phyloP scores from a whole-genome alignment of 2,113 vertebrate species.

The Bettongia penicillata region DNA sequence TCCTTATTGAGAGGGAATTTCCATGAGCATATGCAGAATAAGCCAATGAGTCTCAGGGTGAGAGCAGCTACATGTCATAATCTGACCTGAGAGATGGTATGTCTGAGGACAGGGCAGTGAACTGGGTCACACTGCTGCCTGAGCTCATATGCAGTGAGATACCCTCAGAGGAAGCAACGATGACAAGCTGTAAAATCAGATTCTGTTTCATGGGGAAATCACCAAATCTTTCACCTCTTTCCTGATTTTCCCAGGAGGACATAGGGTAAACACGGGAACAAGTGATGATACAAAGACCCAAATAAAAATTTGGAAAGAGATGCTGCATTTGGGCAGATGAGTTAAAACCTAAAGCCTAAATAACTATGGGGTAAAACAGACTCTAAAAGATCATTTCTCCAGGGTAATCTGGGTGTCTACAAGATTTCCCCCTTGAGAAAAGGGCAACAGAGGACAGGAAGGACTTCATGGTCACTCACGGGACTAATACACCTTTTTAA shows the following conservation, averaged over 20 bases:
- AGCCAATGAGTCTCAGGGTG: background rate
- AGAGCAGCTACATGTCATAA: no score
- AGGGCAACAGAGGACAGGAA: background rate
- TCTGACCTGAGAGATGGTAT: background rate
- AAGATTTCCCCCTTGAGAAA: constrained; percentile 6
- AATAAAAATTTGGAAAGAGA: background rate
- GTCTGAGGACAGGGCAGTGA: background rate
- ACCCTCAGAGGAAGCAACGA: background rate
- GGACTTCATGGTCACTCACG: background rate
- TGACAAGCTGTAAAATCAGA: background rate
- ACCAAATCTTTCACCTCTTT: background rate
- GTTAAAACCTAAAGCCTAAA: constrained; percentile 43
- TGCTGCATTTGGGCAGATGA: background rate
- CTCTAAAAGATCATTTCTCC: constrained; percentile 28
- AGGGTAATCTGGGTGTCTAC: constrained; percentile 46
- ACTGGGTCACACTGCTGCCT: background rate
- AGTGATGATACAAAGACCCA: background rate
- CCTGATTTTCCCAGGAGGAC: background rate
- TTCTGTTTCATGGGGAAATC: no score
- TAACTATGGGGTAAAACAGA: background rate
- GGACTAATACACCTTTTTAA: background rate
- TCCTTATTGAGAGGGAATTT: background rate
- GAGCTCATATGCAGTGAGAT: background rate
- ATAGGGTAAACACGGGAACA: background rate
- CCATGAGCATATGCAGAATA: background rate